phyloP scores from a whole-genome alignment of 1,140 invertebrate genomes.

The Nasonia longicornis region DNA sequence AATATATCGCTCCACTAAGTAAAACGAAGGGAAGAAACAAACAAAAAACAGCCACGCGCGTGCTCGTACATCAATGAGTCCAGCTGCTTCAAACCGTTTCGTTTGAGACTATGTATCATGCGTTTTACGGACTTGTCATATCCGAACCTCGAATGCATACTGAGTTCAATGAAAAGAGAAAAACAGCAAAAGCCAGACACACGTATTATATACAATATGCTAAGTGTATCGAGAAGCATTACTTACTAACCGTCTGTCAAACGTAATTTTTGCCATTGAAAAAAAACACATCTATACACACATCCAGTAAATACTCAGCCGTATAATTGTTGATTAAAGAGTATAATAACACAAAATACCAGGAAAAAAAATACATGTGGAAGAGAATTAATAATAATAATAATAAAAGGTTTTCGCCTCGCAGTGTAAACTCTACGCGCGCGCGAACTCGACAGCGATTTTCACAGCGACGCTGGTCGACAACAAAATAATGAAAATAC shows the following conservation, averaged over 20 bases:
- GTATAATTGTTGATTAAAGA: constrained; percentile 28
- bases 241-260: constrained; percentile 4
- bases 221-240: constrained; percentile 15
- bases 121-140: background rate
- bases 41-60: constrained; percentile 16
- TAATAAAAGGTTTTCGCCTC: constrained; percentile 30
- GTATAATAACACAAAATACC: background rate
- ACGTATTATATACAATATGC: background rate
- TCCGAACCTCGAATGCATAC: background rate
- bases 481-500: background rate
- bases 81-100: constrained; percentile 3
- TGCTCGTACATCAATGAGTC: constrained; percentile 1
- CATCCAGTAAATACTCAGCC: background rate
- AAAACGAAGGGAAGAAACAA: background rate
- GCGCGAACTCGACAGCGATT: background rate
- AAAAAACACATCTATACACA: background rate
- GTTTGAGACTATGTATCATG: constrained; percentile 9
- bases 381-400: background rate
- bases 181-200: background rate
- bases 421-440: constrained; percentile 20
- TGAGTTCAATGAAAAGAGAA: background rate
- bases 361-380: background rate
- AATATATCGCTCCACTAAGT: constrained; percentile 29
- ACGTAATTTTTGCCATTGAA: background rate
- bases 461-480: background rate